phyloP scores from a whole-genome alignment of 2,888 invertebrate genomes.

The Coelinius sp. region DNA sequence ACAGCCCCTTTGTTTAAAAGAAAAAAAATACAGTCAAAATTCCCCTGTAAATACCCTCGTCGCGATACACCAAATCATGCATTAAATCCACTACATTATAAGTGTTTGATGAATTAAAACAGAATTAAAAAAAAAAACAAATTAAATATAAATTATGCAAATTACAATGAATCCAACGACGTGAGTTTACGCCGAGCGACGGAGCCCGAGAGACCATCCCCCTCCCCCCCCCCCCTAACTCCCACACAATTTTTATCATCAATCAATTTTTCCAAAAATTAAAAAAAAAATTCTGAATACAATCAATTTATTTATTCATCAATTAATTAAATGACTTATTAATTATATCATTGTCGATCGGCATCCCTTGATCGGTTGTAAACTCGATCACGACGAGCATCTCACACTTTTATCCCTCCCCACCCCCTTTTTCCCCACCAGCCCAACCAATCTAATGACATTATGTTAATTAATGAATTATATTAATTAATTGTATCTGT shows the following conservation, averaged over 20 bases:
- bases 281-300: not conserved
- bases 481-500: slow-evolving; percentile 37
- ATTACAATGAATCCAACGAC: slow-evolving; percentile 18
- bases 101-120: not conserved
- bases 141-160: not conserved
- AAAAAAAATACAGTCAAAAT: not conserved
- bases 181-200: slow-evolving; percentile 17
- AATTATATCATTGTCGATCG: not conserved
- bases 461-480: slow-evolving; percentile 40
- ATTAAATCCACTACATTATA: slow-evolving; percentile 16
- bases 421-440: no score
- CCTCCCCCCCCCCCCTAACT: not conserved
- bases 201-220: slow-evolving; percentile 12
- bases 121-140: not conserved
- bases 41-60: slow-evolving; percentile 23
- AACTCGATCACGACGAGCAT: slow-evolving; percentile 31
- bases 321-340: not conserved
- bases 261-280: not conserved
- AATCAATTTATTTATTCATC: not conserved
- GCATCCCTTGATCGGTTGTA: slow-evolving; percentile 12
- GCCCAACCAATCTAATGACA: slow-evolving; percentile 25
- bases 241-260: not conserved
- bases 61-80: slow-evolving; percentile 12
- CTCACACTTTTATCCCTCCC: slow-evolving; percentile 7
- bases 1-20: slow-evolving; percentile 23